These are phyloP conservation scores for Acanthochromis polyacanthus DNA, from an alignment of 2,113 vertebrate species.

Conservation along the genomic window DNA sequence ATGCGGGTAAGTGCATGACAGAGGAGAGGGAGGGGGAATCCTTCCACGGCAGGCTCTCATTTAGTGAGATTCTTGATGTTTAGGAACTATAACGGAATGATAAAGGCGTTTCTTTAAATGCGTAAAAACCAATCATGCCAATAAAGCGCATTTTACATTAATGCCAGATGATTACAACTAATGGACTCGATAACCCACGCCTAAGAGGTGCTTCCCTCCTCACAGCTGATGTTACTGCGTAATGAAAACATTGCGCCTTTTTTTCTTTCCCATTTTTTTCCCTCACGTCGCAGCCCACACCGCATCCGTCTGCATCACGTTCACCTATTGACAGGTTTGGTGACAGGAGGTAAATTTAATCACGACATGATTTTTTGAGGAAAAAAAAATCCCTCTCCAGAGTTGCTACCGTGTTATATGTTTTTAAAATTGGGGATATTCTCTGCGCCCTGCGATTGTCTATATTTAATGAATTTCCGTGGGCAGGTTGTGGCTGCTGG, in stretches of 20 bases:
- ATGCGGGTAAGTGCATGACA: slow-evolving; percentile 8
- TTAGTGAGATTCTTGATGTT: background rate
- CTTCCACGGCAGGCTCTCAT: background rate
- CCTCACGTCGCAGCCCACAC: slow-evolving; percentile 74
- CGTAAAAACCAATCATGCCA: background rate
- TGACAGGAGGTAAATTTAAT: slow-evolving; percentile 48
- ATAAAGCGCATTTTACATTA: background rate
- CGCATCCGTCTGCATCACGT: slow-evolving; percentile 77
- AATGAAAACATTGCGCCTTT: slow-evolving; percentile 85
- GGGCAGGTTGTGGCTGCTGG: slow-evolving; percentile 73
- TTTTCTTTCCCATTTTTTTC: slow-evolving; percentile 32
- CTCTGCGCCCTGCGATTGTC: slow-evolving; percentile 32
- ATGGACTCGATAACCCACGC: slow-evolving; percentile 55
- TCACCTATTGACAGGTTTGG: slow-evolving; percentile 59
- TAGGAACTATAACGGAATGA: background rate
- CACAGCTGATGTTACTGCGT: slow-evolving; percentile 80
- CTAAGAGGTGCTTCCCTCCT: slow-evolving; percentile 68
- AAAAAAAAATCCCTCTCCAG: background rate
- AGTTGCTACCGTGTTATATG: background rate
- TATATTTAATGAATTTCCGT: slow-evolving; percentile 67
- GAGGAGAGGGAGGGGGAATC: slow-evolving; percentile 13
- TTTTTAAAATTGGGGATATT: no score
- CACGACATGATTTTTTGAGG: background rate
- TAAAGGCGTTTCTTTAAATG: background rate
- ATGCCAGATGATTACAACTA: slow-evolving; percentile 44